Conservation (phyloP, 2,797 vertebrate species). For the Microcaecilia unicolor region DNA sequence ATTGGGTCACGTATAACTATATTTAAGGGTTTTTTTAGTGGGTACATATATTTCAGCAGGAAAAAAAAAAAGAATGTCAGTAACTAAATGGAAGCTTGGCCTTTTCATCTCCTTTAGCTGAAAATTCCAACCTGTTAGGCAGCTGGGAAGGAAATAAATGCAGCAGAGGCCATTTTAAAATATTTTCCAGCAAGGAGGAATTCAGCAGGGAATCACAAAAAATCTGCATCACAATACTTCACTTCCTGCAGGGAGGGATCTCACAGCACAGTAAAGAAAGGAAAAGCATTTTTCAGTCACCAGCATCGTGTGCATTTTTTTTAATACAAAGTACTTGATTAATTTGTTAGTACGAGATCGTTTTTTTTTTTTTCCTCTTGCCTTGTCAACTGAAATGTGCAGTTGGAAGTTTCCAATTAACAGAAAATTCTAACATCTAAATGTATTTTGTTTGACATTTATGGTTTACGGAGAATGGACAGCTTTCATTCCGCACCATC, state of each 20-base stretch:
- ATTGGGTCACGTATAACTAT: too few relatives aligned
- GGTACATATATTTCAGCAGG: too few relatives aligned
- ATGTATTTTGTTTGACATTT: conserved; percentile 48
- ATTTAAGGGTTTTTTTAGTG: too few relatives aligned
- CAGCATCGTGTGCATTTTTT: conserved; percentile 6
- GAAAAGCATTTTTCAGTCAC: too few relatives aligned
- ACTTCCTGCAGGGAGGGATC: too few relatives aligned
- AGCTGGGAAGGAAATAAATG: background rate
- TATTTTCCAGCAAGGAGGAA: conserved; percentile 11
- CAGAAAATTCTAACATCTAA: background rate
- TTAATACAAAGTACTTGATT: background rate
- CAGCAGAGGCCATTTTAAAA: background rate
- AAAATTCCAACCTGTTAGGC: conserved; percentile 11
- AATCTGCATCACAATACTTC: too few relatives aligned
- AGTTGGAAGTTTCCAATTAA: background rate
- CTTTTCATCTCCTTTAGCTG: conserved; percentile 8
- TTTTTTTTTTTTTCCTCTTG: too few relatives aligned
- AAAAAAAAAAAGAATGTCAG: too few relatives aligned
- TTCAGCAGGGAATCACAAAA: too few relatives aligned
- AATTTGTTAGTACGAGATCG: background rate
- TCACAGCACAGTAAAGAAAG: too few relatives aligned
- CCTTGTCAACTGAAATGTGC: background rate
- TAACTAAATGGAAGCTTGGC: too few relatives aligned
- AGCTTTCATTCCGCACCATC: conserved; percentile 50
- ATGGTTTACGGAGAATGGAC: conserved; percentile 50